A percentile compares a stretch with the other conserved stretches of the same genome.
Conservation (phyloP, 2,113 vertebrate species). For the Symphodus melops region DNA sequence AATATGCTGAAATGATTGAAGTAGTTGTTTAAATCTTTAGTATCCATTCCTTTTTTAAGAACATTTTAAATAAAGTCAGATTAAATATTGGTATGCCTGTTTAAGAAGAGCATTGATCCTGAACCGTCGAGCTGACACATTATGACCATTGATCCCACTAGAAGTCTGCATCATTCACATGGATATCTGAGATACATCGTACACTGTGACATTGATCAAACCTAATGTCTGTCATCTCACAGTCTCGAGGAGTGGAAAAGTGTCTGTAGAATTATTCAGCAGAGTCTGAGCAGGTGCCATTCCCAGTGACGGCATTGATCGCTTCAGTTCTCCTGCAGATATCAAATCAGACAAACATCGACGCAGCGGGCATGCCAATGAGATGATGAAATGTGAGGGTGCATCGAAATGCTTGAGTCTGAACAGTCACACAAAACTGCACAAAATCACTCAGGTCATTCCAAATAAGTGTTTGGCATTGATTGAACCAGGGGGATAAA, state of each 20-base stretch:
- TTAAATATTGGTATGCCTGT: background rate
- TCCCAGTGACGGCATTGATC: constrained; percentile 57
- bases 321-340: constrained; percentile 54
- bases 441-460: constrained; percentile 38
- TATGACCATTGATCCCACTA: background rate
- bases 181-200: background rate
- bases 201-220: constrained; percentile 24
- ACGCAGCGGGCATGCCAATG: constrained; percentile 60
- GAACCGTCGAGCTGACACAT: background rate
- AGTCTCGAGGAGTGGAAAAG: constrained; percentile 50
- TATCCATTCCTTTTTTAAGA: background rate
- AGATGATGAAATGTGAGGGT: constrained; percentile 50
- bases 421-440: constrained; percentile 15
- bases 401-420: constrained; percentile 51
- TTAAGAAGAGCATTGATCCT: background rate
- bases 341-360: constrained; percentile 70
- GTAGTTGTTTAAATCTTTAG: no score
- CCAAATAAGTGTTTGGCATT: constrained; percentile 61
- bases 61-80: background rate
- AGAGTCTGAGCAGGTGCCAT: constrained; percentile 56
- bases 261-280: constrained; percentile 61
- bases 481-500: constrained; percentile 34
- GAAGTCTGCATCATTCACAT: constrained; percentile 8
- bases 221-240: constrained; percentile 41
- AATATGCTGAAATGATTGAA: no score